Conservation (phyloP, 2,113 vertebrate species). For the Bombycilla garrulus region DNA sequence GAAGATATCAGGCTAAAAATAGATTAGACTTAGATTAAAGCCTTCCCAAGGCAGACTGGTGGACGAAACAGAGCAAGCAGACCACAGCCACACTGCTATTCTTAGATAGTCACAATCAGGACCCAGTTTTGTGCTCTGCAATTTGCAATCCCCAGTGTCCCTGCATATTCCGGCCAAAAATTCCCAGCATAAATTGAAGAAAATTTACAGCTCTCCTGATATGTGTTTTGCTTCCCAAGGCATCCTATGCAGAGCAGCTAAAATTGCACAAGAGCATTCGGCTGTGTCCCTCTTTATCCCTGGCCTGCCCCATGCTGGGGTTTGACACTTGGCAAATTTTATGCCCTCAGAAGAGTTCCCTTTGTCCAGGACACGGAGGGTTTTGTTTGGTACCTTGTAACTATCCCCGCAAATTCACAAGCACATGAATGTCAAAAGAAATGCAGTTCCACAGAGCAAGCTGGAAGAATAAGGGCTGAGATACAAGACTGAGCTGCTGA, state of each 20-base stretch:
- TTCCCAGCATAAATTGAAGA: conserved; percentile 37
- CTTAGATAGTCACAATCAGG: conserved; percentile 54
- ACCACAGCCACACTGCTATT: conserved; percentile 27
- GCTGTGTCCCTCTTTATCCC: conserved; percentile 44
- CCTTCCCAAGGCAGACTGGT: conserved; percentile 59
- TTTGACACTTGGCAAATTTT: conserved; percentile 6
- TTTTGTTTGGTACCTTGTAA: conserved; percentile 11
- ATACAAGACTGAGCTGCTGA: background rate
- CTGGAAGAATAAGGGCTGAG: background rate
- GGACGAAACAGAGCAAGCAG: background rate
- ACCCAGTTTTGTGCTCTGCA: background rate
- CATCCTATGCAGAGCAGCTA: conserved; percentile 22
- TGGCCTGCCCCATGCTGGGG: conserved; percentile 18
- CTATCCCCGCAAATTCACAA: background rate
- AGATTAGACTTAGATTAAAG: conserved; percentile 63
- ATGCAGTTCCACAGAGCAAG: background rate
- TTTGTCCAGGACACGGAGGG: background rate
- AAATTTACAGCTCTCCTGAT: conserved; percentile 45
- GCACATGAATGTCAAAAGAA: background rate
- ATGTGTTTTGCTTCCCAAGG: conserved; percentile 37
- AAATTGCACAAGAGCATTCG: conserved; percentile 19
- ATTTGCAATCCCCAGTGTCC: conserved; percentile 16
- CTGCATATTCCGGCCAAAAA: background rate
- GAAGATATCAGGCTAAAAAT: conserved; percentile 68
- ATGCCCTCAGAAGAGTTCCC: conserved; percentile 20